Evolutionary conservation across 2,888 invertebrate species (phyloP), one percentile per base, ranked within the genome.

Genomic region (Eilema griseolum): DNA sequence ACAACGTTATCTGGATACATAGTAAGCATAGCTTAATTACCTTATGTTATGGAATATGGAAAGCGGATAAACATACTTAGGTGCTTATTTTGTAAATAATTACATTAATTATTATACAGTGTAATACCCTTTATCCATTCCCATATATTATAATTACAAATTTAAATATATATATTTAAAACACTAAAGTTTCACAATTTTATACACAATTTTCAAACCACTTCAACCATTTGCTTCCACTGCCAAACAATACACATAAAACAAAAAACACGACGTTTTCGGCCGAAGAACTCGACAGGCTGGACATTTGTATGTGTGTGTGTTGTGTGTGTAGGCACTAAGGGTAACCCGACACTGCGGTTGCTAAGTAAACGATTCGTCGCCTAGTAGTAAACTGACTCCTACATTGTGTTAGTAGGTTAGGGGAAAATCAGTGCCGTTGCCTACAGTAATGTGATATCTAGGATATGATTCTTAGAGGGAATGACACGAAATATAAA

Each of bases 341-440:
- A 23, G 1, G n/a, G 89, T 84, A 87, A 90, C 80, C 78, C 75
- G 75, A 90, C 80, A 80, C 85, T 83, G 84, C 78, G 87, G 87
- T 84, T 61, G 66, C 67, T 46, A 60, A 67, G 85, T 89, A 89
- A 91, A 86, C 88, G 91, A 85, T 86, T 89, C 89, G 82, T 85
- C 93, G 88, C 93, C 89, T 87, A 79, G 71, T 69, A 71, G 91
- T 86, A 91, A 92, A 80, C 75, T 76, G 80, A 92, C 76, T 75
- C 87, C 67, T n/a, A 61, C 65, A 10, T 20, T 41, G 81, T 84
- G 88, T 90, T 79, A 91, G 81, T 92, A 85, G 91, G 90, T 88
- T 89, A 91, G 73, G 78, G 81, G 83, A 85, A 84, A 83, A 86
- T 82, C 68, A 70, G 76, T 76, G 64, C 76, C 76, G 61, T 69